These are phyloP conservation scores for Anas platyrhynchos DNA, from an alignment of 2,113 vertebrate genomes.

Conservation along the genomic window DNA sequence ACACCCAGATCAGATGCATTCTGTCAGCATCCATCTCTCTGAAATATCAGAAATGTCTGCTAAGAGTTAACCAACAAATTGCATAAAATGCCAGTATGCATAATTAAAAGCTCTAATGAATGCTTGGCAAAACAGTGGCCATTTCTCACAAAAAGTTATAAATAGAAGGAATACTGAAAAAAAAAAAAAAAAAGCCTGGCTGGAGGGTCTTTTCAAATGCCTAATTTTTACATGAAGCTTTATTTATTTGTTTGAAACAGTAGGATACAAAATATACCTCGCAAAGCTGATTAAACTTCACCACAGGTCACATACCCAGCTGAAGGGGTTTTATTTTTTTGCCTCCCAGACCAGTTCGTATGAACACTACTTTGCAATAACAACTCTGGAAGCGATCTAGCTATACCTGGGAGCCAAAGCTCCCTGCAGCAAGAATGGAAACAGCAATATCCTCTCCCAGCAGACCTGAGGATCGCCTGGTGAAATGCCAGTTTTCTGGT, in stretches of 20 bases:
- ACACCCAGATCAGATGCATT: neutral
- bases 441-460: conserved; percentile 22
- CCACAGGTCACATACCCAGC: neutral
- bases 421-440: conserved; percentile 23
- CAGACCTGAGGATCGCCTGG: neutral
- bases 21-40: neutral
- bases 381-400: conserved; percentile 16
- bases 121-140: neutral
- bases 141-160: conserved; percentile 31
- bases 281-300: neutral
- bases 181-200: neutral
- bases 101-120: conserved; percentile 1
- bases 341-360: neutral
- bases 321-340: neutral
- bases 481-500: conserved; percentile 10
- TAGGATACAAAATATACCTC: neutral
- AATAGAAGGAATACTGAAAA: neutral
- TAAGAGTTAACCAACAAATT: neutral
- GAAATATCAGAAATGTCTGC: neutral
- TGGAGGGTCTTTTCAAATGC: neutral
- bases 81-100: neutral
- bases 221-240: neutral
- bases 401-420: conserved; percentile 25
- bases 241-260: conserved; percentile 5
- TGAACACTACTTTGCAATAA: neutral